Conservation (phyloP, 2,797 vertebrate species). For the Rhadinocentrus ornatus region DNA sequence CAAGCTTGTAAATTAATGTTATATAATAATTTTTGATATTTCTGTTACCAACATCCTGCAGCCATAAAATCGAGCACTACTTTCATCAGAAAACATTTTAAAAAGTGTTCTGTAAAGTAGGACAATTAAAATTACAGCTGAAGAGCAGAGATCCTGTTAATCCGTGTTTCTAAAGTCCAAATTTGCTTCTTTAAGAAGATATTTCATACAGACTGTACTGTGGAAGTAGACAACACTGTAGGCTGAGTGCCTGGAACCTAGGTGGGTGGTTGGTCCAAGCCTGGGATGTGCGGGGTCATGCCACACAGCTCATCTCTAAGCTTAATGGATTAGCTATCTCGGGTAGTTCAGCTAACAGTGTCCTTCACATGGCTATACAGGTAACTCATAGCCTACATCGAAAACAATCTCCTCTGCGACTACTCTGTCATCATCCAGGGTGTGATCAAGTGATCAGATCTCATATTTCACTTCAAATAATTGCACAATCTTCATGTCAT, state of each 20-base stretch:
- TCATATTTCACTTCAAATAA: conserved; percentile 38
- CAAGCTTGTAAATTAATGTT: conserved; percentile 18
- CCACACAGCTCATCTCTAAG: conserved; percentile 77
- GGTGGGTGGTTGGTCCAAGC: conserved; percentile 53
- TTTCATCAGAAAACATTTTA: neutral
- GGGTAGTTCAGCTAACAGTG: conserved; percentile 63
- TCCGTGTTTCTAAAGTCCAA: conserved; percentile 6
- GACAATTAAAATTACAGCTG: neutral
- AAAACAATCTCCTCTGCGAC: conserved; percentile 58
- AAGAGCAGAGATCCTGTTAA: neutral
- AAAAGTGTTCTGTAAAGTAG: neutral
- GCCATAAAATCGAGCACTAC: conserved; percentile 1
- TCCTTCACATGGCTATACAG: conserved; percentile 73
- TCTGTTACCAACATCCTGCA: neutral
- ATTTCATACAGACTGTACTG: conserved; percentile 29
- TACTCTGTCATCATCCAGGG: conserved; percentile 38
- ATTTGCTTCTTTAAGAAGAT: conserved; percentile 8
- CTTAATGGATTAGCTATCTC: conserved; percentile 81
- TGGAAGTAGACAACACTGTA: conserved; percentile 26
- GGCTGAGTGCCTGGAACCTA: conserved; percentile 50
- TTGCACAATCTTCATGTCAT: conserved; percentile 49
- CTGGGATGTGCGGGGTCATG: conserved; percentile 61
- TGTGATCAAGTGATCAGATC: conserved; percentile 52
- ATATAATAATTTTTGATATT: neutral
- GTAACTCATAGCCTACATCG: conserved; percentile 48